Conservation (phyloP, 2,113 vertebrate genomes). For the Catharus minimus region DNA sequence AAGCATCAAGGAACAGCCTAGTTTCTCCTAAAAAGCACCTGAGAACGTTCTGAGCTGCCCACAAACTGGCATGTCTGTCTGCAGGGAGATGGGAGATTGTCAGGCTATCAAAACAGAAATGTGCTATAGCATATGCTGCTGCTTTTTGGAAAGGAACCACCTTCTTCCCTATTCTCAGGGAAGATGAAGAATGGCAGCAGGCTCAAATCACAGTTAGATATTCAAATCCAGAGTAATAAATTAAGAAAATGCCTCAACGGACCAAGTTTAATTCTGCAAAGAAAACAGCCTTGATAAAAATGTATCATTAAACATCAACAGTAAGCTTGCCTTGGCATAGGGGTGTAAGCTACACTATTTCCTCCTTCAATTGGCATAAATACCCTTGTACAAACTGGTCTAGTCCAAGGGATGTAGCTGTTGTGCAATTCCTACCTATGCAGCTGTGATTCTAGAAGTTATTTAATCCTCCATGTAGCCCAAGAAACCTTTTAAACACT, state of each 20-base stretch:
- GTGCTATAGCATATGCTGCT: neutral
- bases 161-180: neutral
- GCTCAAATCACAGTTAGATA: neutral
- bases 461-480: neutral
- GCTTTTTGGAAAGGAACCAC: neutral
- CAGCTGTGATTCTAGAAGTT: neutral
- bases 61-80: neutral
- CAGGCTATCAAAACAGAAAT: neutral
- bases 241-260: neutral
- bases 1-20: neutral
- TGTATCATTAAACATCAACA: neutral
- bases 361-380: neutral
- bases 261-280: neutral
- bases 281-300: neutral
- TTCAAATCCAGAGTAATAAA: neutral
- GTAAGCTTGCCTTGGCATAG: neutral
- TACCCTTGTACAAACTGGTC: neutral
- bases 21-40: neutral
- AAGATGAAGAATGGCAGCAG: neutral
- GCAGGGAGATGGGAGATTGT: neutral
- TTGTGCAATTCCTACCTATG: neutral
- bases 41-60: neutral
- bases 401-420: neutral
- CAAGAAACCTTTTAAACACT: neutral
- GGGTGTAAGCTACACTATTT: neutral